Evolutionary conservation across 2,113 vertebrate genomes (phyloP), one percentile per base, ranked within the genome.

Genomic region (Colossoma macropomum): DNA sequence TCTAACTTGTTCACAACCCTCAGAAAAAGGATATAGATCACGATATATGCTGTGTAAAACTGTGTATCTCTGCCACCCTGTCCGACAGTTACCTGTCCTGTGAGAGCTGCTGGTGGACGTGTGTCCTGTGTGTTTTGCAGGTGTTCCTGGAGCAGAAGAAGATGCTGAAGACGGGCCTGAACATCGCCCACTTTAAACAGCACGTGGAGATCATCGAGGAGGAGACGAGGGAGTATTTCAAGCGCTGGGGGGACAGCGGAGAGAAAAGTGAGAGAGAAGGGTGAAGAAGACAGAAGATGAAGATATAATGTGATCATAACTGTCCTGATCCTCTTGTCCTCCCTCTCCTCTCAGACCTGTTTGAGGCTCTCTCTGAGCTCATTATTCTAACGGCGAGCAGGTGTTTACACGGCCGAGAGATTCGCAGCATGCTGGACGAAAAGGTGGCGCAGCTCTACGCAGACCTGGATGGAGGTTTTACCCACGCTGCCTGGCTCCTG

Each of bases 91-190:
- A 45, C 41, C 41, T 45, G 41, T 45, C 41, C 41, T 50, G 48
- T 15, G 1, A 9, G 16, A 21, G 54, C 6, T 23, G 17, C 21
- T 23, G 54, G 1, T 0, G 1, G 2, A 8, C 0, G 19, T 23
- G 19, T 56, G 54, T 56, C 17, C 15, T 54, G 19, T 60, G 52
- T 73, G 2, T 80, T 32, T 19, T 59, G 32, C 87, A 99, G 98
- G 27, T 99, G 66, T 99, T 99, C 90, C 90, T 99, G 94, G 98
- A 99, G 85, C 98, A 99, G 88, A 99, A 99, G 94, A 99, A 99
- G 91, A 97, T 99, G 93, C 87, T 99, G 84, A 99, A 99, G 94
- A 98, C 94, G 0, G 97, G 98, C 0, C 92, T 99, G 84, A 98
- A 97, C 84, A 95, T 98, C 21, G 96, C 95, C 77, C 97, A 93